Evolutionary conservation across 2,113 vertebrate genomes (phyloP).

Genomic region (Cephalopterus ornatus): DNA sequence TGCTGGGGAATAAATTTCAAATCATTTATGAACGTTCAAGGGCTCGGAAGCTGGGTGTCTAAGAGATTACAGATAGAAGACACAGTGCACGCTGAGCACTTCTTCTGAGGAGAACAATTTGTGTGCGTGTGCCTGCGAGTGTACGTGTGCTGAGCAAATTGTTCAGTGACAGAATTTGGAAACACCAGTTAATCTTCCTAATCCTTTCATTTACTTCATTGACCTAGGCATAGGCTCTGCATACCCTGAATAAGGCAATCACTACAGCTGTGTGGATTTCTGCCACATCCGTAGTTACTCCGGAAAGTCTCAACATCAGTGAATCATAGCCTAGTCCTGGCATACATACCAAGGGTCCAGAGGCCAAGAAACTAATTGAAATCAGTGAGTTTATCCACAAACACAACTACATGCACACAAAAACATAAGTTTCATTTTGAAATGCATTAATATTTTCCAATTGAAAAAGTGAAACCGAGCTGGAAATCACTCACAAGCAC

Average conservation of each 20-base stretch:
- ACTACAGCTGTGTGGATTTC: neutral
- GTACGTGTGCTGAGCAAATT: neutral
- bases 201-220: neutral
- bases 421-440: neutral
- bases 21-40: neutral
- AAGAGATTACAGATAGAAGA: neutral
- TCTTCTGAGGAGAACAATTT: neutral
- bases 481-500: neutral
- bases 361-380: neutral
- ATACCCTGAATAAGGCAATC: neutral
- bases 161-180: neutral
- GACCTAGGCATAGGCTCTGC: neutral
- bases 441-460: neutral
- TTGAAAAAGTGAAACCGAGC: neutral
- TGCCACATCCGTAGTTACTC: neutral
- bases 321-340: neutral
- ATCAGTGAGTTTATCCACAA: neutral
- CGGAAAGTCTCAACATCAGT: neutral
- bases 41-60: neutral
- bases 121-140: accelerated
- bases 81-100: neutral
- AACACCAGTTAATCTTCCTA: neutral
- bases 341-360: neutral
- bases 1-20: neutral
- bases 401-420: neutral